Conservation (phyloP, 1,140 invertebrate genomes). For the Monochamus saltuarius region DNA sequence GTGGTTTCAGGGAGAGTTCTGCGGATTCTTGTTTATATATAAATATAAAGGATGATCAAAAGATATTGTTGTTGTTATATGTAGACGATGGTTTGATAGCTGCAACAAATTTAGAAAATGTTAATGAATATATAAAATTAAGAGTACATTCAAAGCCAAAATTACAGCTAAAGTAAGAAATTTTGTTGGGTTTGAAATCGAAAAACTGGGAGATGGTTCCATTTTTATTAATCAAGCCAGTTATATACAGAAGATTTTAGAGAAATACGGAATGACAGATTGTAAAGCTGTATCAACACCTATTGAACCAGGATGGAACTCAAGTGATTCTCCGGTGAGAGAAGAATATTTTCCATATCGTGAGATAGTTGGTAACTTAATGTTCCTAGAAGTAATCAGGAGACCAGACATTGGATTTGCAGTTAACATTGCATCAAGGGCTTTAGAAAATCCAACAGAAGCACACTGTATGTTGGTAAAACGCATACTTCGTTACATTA, state of each 20-base stretch:
- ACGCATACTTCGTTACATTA: too few relatives aligned
- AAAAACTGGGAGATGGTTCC: neutral
- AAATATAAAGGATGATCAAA: conserved; percentile 25
- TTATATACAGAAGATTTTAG: neutral
- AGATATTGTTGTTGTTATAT: conserved; percentile 50
- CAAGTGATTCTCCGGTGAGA: too few relatives aligned
- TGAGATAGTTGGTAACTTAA: conserved; percentile 4
- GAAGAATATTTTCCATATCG: too few relatives aligned
- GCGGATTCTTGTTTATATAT: conserved; percentile 51
- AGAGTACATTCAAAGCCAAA: conserved; percentile 21
- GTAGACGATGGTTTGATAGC: conserved; percentile 54
- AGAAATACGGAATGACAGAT: neutral
- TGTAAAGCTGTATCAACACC: conserved; percentile 6
- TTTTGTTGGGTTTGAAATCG: conserved; percentile 2
- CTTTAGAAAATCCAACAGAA: too few relatives aligned
- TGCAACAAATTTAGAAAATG: conserved; percentile 7
- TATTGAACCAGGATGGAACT: conserved; percentile 3
- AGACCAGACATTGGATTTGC: conserved; percentile 5
- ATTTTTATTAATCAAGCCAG: too few relatives aligned
- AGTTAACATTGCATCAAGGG: conserved; percentile 2
- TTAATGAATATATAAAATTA: conserved; percentile 14
- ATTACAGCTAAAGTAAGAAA: neutral
- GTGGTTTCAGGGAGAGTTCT: conserved; percentile 44
- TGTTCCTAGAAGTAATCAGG: conserved; percentile 3
- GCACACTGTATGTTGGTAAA: too few relatives aligned